These are phyloP conservation scores for Amiota mariae DNA, from an alignment of 2,888 invertebrate genomes.

Conservation along the genomic window DNA sequence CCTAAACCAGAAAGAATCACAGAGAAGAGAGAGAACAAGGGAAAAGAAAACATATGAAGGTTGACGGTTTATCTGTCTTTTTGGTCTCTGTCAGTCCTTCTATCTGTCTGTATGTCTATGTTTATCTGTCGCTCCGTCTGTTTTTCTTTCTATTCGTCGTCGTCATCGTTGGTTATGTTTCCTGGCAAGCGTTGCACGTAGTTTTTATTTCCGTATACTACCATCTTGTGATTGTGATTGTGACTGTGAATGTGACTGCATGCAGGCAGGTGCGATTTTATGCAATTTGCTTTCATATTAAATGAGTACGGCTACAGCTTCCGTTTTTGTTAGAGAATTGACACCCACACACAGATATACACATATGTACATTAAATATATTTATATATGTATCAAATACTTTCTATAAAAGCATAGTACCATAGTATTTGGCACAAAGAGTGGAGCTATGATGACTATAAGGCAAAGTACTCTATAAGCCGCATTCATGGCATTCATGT, in stretches of 20 bases:
- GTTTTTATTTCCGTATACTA: constrained; percentile 20
- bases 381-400: background rate
- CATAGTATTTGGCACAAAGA: background rate
- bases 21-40: background rate
- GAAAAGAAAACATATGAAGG: no score
- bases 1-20: background rate
- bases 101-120: background rate
- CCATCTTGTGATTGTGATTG: background rate
- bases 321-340: constrained; percentile 12
- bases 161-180: constrained; percentile 10
- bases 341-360: constrained; percentile 6
- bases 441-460: constrained; percentile 36
- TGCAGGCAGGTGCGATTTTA: constrained; percentile 66
- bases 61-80: no score
- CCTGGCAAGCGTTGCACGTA: constrained; percentile 13
- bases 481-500: constrained; percentile 22
- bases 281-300: constrained; percentile 71
- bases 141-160: no score
- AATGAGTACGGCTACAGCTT: constrained; percentile 53
- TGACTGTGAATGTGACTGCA: background rate
- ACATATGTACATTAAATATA: background rate
- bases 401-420: background rate
- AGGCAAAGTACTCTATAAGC: constrained; percentile 46
- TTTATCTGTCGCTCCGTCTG: background rate
- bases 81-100: background rate